Conservation (phyloP, 1,140 invertebrate genomes). For the Brachionus sp. region DNA sequence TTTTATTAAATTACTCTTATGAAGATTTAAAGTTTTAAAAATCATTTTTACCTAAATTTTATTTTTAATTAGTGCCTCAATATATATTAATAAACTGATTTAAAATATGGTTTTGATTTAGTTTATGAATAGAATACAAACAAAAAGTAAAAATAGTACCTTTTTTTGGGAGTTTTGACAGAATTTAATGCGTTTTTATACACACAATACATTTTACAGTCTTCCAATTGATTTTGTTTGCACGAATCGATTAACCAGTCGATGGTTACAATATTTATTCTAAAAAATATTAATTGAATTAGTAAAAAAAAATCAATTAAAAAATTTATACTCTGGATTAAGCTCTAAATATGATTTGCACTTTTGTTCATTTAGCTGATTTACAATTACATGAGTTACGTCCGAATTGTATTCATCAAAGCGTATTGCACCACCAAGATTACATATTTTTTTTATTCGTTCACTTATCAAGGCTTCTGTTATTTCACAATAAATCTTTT, state of each 20-base stretch:
- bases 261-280: constrained; percentile 39
- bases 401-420: constrained; percentile 42
- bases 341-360: constrained; percentile 38
- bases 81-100: too few relatives aligned
- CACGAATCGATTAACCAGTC: constrained; percentile 41
- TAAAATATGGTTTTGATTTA: too few relatives aligned
- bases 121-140: too few relatives aligned
- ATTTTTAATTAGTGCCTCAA: too few relatives aligned
- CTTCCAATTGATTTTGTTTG: constrained; percentile 45
- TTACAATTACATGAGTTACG: constrained; percentile 44
- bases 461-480: constrained; percentile 2
- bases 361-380: constrained; percentile 30
- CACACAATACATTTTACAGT: constrained; percentile 41
- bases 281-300: constrained; percentile 4
- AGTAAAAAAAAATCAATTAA: neutral
- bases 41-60: too few relatives aligned
- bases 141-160: neutral
- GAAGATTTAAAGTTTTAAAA: too few relatives aligned
- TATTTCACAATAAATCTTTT: constrained; percentile 42
- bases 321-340: constrained; percentile 21
- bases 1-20: too few relatives aligned
- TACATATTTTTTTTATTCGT: constrained; percentile 36
- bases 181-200: constrained; percentile 41
- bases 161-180: constrained; percentile 40
- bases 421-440: constrained; percentile 31